A percentile compares a stretch with the other conserved stretches of the same genome.
Conservation (phyloP, 2,113 vertebrate species). For the Gymnarchus niloticus region DNA sequence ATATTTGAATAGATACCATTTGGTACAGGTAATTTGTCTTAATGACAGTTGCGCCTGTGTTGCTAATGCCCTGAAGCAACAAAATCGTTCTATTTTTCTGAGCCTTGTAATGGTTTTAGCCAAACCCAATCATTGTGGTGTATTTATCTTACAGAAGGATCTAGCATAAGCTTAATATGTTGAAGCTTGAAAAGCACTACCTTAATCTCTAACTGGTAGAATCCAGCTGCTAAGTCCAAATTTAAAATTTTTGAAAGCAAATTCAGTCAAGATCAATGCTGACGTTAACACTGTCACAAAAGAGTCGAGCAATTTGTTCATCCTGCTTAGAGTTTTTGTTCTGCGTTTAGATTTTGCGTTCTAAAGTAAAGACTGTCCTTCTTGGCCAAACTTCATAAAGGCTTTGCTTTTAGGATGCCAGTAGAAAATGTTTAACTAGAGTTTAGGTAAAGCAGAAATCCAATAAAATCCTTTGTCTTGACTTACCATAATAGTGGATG, state of each 20-base stretch:
- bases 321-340: neutral
- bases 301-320: too few species aligned
- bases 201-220: neutral
- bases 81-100: conserved; percentile 24
- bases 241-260: neutral
- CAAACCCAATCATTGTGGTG: neutral
- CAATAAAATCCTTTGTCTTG: neutral
- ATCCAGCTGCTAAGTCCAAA: neutral
- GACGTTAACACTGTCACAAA: neutral
- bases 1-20: conserved; percentile 29
- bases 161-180: neutral
- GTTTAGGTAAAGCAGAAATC: neutral
- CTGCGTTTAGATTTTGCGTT: neutral
- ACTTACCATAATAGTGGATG: conserved; percentile 20
- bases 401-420: neutral
- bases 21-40: conserved; percentile 34
- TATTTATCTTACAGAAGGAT: conserved; percentile 5
- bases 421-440: neutral
- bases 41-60: conserved; percentile 33
- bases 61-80: conserved; percentile 32
- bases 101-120: conserved; percentile 3
- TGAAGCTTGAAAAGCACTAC: neutral
- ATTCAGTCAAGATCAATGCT: neutral
- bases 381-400: neutral
- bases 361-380: neutral